Conservation (phyloP, 2,888 invertebrate species). For the Timema podura region DNA sequence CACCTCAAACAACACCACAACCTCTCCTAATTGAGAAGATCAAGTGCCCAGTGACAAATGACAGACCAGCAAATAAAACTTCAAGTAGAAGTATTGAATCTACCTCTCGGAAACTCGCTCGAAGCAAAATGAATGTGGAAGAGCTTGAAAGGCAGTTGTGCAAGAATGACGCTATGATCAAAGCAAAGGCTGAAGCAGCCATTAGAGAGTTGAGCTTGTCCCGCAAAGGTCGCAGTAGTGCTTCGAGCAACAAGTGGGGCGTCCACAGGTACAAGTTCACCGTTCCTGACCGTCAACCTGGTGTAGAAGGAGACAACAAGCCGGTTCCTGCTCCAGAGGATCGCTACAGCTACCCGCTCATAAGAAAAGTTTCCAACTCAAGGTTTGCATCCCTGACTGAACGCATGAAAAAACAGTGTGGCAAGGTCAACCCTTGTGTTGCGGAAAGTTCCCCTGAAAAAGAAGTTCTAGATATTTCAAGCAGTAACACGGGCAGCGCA, state of each 20-base stretch:
- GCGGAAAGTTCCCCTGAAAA: neutral
- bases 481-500: neutral
- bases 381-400: conserved; percentile 13
- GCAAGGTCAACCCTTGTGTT: neutral
- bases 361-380: conserved; percentile 8
- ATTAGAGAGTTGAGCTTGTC: conserved; percentile 32
- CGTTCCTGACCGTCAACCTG: conserved; percentile 7
- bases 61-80: too few relatives aligned
- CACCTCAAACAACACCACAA: too few relatives aligned
- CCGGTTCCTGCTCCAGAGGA: neutral
- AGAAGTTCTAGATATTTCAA: neutral
- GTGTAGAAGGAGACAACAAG: neutral
- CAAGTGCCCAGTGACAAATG: too few relatives aligned
- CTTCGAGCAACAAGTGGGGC: conserved; percentile 27
- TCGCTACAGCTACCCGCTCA: conserved; percentile 7
- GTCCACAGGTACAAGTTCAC: conserved; percentile 26
- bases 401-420: conserved; percentile 6
- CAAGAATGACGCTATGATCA: conserved; percentile 28
- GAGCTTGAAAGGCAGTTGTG: conserved; percentile 13
- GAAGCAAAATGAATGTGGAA: conserved; percentile 3
- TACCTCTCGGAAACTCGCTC: neutral
- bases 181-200: conserved; percentile 36
- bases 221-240: conserved; percentile 17
- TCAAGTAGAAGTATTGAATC: neutral
- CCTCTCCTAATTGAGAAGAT: too few relatives aligned